Evolutionary conservation across 92 coral and sea anemone species (phyloP), one percentile per base, ranked within the genome.

Genomic region (Epizoanthus fatuus): DNA sequence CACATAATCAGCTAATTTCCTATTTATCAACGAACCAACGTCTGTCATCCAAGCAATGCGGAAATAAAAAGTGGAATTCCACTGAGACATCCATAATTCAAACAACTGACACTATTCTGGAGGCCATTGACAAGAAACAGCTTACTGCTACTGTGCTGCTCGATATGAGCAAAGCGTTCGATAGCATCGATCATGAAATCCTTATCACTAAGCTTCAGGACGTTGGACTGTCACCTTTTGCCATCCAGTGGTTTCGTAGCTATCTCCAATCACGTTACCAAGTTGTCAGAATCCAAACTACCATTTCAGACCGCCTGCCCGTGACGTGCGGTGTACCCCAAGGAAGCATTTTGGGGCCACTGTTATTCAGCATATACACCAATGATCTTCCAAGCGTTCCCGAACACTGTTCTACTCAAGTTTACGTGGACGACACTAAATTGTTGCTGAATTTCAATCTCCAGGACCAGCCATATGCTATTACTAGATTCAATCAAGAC

Each of bases 171-270:
- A 29, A 29, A 29, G 35, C 2, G 35, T 29, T 29, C 35, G 2
- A 29, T 29, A 29, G 35, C 35, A 16, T 64, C 5, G 53, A 66
- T 19, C 74, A 64, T 35, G 38, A 80, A 13, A 29, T 63, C 12
- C 72, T 80, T 7, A 16, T 63, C 5, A 16, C 75, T 35, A 80
- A 80, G 44, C 35, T 80, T 9, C 75, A 80, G 47, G 75, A 65
- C 20, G 58, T 29, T 29, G 35, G 35, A 29, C 35, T 29, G 35
- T 29, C 35, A 29, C 35, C 2, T 29, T 29, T 29, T 65, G 52
- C 32, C 19, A 16, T 47, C 15, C 75, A 66, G 37, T 81, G 86
- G 86, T 81, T 81, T 45, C 12, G 77, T 20, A 81, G 86, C 52
- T 29, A 29, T 2, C 35, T 29, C 35, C 35, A 2, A 29, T 29